Conservation (phyloP, 2,888 invertebrate genomes). For the Coremacera marginata region DNA sequence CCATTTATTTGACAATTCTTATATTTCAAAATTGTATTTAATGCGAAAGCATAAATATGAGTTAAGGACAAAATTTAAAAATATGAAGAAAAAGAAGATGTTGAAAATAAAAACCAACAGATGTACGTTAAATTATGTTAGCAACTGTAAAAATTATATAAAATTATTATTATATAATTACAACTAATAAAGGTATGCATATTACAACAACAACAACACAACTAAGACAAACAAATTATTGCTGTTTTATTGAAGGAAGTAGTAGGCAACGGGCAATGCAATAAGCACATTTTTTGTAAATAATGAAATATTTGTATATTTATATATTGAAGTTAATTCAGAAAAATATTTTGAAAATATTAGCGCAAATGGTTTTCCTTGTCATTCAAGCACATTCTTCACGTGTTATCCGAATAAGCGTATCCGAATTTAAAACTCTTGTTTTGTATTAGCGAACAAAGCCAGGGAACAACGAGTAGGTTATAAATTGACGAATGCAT, state of each 20-base stretch:
- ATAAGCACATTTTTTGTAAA: no score
- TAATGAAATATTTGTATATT: no score
- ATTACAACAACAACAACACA: slow-evolving; percentile 33
- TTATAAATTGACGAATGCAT: no score
- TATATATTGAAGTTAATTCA: no score
- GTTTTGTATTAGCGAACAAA: no score
- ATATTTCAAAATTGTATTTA: neutral
- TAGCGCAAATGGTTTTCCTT: no score
- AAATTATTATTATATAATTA: slow-evolving; percentile 17
- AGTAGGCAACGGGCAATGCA: neutral
- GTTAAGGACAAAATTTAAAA: neutral
- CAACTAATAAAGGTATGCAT: slow-evolving; percentile 26
- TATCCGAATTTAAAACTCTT: no score
- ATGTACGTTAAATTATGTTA: slow-evolving; percentile 12
- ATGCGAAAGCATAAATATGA: neutral
- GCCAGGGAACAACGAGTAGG: no score
- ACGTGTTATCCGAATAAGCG: no score
- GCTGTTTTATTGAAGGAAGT: neutral
- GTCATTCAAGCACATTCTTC: no score
- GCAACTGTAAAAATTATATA: slow-evolving; percentile 17
- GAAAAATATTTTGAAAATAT: no score
- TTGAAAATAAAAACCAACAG: neutral
- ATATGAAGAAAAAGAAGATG: slow-evolving; percentile 22
- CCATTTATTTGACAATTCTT: neutral
- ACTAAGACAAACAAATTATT: slow-evolving; percentile 9